Percentiles rank a stretch among this genome's conserved stretches.
These are phyloP conservation scores for Pogonus chalceus DNA, from an alignment of 1,140 invertebrate species.

Conservation along the genomic window DNA sequence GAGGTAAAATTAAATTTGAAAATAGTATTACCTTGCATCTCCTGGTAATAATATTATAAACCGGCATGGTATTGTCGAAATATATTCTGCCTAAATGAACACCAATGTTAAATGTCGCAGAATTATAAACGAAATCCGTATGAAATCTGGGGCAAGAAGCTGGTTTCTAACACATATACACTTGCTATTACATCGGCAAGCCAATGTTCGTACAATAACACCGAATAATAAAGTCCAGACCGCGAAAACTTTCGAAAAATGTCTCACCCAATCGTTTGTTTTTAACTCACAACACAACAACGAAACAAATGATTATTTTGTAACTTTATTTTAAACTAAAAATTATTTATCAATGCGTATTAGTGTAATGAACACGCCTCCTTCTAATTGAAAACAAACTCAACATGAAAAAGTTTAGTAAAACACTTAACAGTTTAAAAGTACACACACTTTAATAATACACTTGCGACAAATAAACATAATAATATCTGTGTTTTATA, in stretches of 20 bases:
- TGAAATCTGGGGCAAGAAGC: neutral
- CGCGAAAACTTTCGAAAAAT: neutral
- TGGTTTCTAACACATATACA: neutral
- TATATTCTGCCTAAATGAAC: neutral
- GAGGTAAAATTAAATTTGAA: slow-evolving; percentile 7
- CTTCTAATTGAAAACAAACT: too few relatives aligned
- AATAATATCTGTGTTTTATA: too few relatives aligned
- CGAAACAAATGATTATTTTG: too few relatives aligned
- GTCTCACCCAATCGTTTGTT: neutral
- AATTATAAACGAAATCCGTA: neutral
- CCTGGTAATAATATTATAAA: slow-evolving; percentile 45
- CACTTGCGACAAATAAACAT: too few relatives aligned
- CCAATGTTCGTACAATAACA: neutral
- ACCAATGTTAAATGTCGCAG: neutral
- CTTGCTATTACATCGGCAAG: neutral
- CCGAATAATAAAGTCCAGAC: neutral
- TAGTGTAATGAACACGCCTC: too few relatives aligned
- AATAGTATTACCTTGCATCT: slow-evolving; percentile 39
- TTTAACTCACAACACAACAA: too few relatives aligned
- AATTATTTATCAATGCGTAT: too few relatives aligned
- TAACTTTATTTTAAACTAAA: too few relatives aligned
- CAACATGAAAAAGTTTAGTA: too few relatives aligned
- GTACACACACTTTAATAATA: too few relatives aligned
- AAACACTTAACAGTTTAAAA: too few relatives aligned
- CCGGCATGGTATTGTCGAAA: slow-evolving; percentile 34